A percentile compares a stretch with the other conserved stretches of the same genome.
Evolutionary conservation across 2,888 invertebrate species (phyloP).

Genomic region (Rhogogaster chlorosoma): DNA sequence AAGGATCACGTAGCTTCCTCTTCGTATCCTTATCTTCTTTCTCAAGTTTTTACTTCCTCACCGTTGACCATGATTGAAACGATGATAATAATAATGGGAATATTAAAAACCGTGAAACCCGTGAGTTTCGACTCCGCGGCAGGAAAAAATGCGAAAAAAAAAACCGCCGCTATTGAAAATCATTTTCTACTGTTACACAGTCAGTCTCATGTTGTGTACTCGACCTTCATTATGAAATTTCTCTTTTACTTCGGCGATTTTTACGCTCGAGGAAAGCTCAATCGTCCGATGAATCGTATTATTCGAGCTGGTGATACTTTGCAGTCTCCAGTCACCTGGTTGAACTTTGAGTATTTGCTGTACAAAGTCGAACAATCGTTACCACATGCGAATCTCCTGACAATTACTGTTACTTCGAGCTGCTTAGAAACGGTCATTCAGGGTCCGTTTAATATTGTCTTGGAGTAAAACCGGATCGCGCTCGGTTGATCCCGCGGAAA

Average conservation of each 20-base stretch:
- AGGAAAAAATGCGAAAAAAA: background rate
- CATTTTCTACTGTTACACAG: background rate
- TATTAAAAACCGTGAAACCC: background rate
- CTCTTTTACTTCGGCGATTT: conserved; percentile 11
- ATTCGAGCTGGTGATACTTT: background rate
- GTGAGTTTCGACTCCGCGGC: background rate
- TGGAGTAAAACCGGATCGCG: background rate
- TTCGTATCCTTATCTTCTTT: background rate
- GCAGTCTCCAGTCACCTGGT: background rate
- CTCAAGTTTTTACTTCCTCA: background rate
- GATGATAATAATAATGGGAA: background rate
- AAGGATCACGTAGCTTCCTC: background rate
- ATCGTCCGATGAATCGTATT: conserved; percentile 16
- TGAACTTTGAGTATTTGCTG: background rate
- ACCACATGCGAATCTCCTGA: background rate
- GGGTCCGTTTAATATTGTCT: background rate
- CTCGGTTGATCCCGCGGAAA: background rate
- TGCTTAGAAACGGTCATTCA: background rate
- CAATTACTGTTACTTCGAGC: background rate
- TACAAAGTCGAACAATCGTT: background rate
- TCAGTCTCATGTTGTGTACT: background rate
- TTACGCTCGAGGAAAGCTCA: conserved; percentile 10
- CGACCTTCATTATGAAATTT: conserved; percentile 15
- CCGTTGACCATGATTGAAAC: background rate
- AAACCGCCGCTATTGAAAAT: background rate